Percentiles rank a stretch among this genome's conserved stretches.
phyloP scores from a whole-genome alignment of 92 coral and sea anemone genomes.

The Bergia sp. region DNA sequence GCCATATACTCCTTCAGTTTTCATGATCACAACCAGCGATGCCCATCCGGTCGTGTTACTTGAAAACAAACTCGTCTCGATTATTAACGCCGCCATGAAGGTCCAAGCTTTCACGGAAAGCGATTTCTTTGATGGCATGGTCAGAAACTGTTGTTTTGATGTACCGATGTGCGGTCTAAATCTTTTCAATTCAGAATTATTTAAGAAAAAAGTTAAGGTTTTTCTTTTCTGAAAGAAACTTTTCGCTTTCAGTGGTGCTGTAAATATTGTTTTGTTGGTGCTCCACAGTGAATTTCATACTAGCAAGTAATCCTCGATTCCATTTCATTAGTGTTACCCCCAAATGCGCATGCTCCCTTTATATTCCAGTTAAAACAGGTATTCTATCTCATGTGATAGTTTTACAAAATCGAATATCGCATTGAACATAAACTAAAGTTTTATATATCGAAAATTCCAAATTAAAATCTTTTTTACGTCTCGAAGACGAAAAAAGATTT shows the following conservation, averaged over 20 bases:
- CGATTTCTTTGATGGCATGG: not conserved
- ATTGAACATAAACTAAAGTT: too few species aligned
- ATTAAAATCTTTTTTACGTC: too few species aligned
- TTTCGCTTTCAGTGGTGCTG: not conserved
- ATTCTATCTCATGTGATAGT: not conserved
- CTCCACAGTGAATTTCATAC: not conserved
- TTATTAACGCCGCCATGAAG: not conserved
- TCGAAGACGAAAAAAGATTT: too few species aligned
- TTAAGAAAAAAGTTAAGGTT: not conserved
- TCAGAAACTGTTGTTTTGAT: not conserved
- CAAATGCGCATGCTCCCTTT: slow-evolving; percentile 1
- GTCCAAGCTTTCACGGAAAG: not conserved
- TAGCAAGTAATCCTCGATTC: not conserved
- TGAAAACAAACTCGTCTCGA: slow-evolving; percentile 22
- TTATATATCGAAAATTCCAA: too few species aligned
- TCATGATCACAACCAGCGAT: slow-evolving; percentile 12
- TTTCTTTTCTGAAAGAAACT: not conserved
- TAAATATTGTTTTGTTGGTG: too few species aligned
- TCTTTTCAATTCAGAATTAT: not conserved
- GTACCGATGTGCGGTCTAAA: not conserved
- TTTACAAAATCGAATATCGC: too few species aligned
- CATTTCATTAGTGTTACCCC: not conserved
- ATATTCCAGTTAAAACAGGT: slow-evolving; percentile 17
- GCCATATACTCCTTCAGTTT: slow-evolving; percentile 19
- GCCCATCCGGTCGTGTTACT: not conserved